phyloP scores from a whole-genome alignment of 37 sponge, comb jelly and placozoan species.

The Aplysina aerophoba region DNA sequence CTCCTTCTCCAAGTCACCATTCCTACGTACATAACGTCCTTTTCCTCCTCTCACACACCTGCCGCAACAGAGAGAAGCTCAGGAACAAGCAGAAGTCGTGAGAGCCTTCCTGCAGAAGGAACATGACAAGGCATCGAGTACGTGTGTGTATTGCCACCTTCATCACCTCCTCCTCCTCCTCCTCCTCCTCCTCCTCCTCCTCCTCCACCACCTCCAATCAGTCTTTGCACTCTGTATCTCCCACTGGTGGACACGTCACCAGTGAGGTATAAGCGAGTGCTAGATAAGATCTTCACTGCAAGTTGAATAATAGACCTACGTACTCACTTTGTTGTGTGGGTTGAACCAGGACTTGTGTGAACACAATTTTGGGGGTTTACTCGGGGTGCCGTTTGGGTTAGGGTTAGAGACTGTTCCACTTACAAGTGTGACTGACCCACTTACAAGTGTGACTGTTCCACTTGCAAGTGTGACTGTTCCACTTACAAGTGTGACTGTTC shows the following conservation, averaged over 20 bases:
- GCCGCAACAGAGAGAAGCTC: too few relatives aligned
- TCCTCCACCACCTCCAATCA: too few relatives aligned
- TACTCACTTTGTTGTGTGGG: neutral
- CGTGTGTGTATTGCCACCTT: neutral
- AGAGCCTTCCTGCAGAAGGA: constrained; percentile 8
- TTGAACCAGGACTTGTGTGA: neutral
- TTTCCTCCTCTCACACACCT: too few relatives aligned
- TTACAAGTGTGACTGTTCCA: too few relatives aligned
- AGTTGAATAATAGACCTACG: neutral
- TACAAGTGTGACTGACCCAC: too few relatives aligned
- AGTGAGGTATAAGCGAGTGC: constrained; percentile 31
- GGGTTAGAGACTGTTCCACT: too few relatives aligned
- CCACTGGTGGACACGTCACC: neutral
- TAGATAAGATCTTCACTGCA: neutral
- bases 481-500: too few relatives aligned
- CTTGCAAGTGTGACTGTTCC: too few relatives aligned
- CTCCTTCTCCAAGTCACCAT: too few relatives aligned
- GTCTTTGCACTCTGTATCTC: constrained; percentile 22
- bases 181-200: neutral
- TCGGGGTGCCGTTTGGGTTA: too few relatives aligned
- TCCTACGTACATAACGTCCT: too few relatives aligned
- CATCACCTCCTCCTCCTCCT: too few relatives aligned
- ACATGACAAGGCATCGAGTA: neutral
- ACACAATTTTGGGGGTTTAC: neutral
- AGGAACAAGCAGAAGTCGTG: constrained; percentile 10